A percentile compares a stretch with the other conserved stretches of the same genome.
These are phyloP conservation scores for Amitus sp. DNA, from an alignment of 2,888 invertebrate genomes.

Conservation along the genomic window DNA sequence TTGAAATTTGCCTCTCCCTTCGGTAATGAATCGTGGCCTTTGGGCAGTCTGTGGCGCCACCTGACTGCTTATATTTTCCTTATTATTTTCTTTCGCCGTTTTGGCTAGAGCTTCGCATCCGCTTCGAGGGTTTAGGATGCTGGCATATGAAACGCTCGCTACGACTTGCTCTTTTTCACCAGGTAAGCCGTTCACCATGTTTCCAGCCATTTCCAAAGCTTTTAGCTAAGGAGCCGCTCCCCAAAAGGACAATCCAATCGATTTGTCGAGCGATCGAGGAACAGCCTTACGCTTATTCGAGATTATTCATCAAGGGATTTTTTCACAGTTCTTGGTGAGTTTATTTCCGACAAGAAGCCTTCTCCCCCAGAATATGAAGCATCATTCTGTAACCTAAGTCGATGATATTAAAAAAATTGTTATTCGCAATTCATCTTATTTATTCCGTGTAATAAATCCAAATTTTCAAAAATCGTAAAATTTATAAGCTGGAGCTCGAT, in stretches of 20 bases:
- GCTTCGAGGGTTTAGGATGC: slow-evolving; percentile 70
- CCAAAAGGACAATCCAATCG: not conserved
- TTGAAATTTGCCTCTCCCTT: slow-evolving; percentile 54
- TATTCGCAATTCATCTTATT: no score
- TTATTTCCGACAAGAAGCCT: not conserved
- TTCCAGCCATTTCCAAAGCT: slow-evolving; percentile 63
- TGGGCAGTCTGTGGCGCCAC: slow-evolving; percentile 11
- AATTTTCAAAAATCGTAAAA: no score
- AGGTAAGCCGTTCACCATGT: slow-evolving; percentile 66
- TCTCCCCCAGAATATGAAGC: no score
- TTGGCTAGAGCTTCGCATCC: slow-evolving; percentile 72
- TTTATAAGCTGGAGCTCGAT: no score
- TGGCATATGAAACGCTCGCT: slow-evolving; percentile 66
- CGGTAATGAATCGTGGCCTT: slow-evolving; percentile 33
- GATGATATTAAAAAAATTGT: no score
- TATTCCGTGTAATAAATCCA: no score
- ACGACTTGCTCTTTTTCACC: slow-evolving; percentile 51
- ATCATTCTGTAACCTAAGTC: no score
- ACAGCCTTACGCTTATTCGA: not conserved
- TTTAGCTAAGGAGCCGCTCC: not conserved
- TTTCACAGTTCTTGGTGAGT: not conserved
- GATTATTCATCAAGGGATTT: not conserved
- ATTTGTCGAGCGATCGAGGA: not conserved
- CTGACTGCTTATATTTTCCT: slow-evolving; percentile 70
- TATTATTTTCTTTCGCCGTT: slow-evolving; percentile 74